Percentiles rank a stretch among this genome's conserved stretches.
phyloP scores from a whole-genome alignment of 2,113 vertebrate species.

The Chunga burmeisteri region DNA sequence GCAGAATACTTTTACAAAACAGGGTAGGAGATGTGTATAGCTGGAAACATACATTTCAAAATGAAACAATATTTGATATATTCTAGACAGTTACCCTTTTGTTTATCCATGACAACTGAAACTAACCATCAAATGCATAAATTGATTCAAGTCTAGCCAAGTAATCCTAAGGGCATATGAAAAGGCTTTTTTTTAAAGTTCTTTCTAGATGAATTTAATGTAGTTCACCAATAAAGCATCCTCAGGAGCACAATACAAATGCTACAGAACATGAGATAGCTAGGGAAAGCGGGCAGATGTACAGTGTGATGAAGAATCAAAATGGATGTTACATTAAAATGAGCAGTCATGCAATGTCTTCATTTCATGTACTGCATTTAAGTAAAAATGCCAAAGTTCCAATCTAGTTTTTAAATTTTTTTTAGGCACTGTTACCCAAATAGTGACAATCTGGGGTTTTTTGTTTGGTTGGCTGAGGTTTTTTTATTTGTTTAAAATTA shows the following conservation, averaged over 20 bases:
- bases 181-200: conserved; percentile 69
- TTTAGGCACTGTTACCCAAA: conserved; percentile 8
- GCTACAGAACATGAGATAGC: conserved; percentile 72
- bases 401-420: conserved; percentile 35
- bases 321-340: conserved; percentile 72
- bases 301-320: conserved; percentile 70
- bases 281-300: conserved; percentile 57
- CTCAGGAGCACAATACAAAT: conserved; percentile 75
- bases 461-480: neutral
- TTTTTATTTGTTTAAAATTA: neutral
- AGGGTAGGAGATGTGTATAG: conserved; percentile 61
- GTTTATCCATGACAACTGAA: conserved; percentile 79
- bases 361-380: conserved; percentile 37
- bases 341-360: conserved; percentile 58
- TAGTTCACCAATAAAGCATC: conserved; percentile 77
- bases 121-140: conserved; percentile 77
- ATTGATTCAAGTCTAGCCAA: conserved; percentile 76
- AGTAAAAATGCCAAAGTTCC: conserved; percentile 45
- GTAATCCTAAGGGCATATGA: conserved; percentile 74
- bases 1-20: conserved; percentile 75
- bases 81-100: conserved; percentile 77
- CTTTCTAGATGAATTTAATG: conserved; percentile 76
- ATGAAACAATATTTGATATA: conserved; percentile 78
- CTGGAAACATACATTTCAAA: conserved; percentile 74
- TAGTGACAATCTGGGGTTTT: neutral